Conservation (phyloP, 2,113 vertebrate genomes). For the Furnarius figulus region DNA sequence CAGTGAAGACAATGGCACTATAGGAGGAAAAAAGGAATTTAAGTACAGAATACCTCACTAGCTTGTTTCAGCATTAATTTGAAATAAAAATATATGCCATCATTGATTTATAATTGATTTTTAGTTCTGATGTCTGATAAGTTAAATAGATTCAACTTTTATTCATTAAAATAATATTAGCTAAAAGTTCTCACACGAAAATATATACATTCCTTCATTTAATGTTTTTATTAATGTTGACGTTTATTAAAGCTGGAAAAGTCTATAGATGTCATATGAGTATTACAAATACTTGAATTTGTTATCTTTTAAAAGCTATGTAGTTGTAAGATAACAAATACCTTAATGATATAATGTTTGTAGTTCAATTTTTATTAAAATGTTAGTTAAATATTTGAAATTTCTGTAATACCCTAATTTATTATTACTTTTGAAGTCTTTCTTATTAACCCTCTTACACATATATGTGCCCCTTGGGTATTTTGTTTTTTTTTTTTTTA, state of each 20-base stretch:
- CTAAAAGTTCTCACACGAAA: background rate
- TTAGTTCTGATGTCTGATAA: background rate
- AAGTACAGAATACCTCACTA: background rate
- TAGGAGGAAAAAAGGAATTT: background rate
- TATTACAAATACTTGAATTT: background rate
- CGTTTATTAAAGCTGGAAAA: background rate
- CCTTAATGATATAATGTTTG: background rate
- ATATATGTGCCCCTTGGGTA: rapidly evolving
- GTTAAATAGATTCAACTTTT: background rate
- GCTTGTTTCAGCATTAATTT: background rate
- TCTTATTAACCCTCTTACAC: background rate
- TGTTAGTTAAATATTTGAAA: background rate
- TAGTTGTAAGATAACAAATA: background rate
- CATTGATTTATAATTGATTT: background rate
- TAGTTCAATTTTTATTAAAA: background rate
- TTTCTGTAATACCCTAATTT: background rate
- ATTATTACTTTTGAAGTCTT: background rate
- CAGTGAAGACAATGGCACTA: background rate
- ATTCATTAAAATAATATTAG: background rate
- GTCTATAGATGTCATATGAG: background rate
- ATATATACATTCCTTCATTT: too few species aligned
- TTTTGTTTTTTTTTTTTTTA: background rate
- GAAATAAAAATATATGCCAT: background rate
- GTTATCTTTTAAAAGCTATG: background rate
- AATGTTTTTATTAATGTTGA: background rate